Conservation (phyloP, 2,113 vertebrate genomes). For the Perognathus longimembris region DNA sequence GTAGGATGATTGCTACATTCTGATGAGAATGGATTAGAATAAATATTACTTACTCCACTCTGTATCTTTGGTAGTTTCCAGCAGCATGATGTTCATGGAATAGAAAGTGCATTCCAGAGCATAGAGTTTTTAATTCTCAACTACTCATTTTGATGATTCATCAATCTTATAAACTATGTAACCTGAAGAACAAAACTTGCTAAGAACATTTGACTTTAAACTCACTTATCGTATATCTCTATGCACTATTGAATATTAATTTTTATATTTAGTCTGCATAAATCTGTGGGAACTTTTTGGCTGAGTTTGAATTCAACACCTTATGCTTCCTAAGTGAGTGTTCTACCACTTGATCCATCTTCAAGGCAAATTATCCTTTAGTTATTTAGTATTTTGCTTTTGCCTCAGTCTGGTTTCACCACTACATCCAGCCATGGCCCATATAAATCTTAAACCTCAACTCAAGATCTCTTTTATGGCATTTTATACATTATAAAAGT, state of each 20-base stretch:
- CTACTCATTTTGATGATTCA: not conserved
- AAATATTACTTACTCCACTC: not conserved
- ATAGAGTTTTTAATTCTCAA: not conserved
- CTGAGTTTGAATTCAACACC: too few relatives aligned
- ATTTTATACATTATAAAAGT: not conserved
- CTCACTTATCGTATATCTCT: not conserved
- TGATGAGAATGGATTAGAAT: not conserved
- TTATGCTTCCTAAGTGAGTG: too few relatives aligned
- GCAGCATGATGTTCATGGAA: not conserved
- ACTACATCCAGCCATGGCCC: too few relatives aligned
- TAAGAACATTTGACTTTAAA: constrained; percentile 6
- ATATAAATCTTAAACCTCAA: not conserved
- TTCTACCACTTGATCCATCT: too few relatives aligned
- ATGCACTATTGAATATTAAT: not conserved
- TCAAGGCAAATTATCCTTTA: too few relatives aligned
- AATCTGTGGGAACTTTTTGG: not conserved
- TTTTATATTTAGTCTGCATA: not conserved
- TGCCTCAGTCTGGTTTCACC: too few relatives aligned
- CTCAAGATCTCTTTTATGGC: not conserved
- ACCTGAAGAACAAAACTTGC: not conserved
- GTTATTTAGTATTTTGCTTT: too few relatives aligned
- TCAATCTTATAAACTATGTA: not conserved
- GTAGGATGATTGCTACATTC: constrained; percentile 18
- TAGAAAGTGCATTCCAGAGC: not conserved
- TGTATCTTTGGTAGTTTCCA: not conserved